phyloP scores from a whole-genome alignment of 2,113 vertebrate species.

The Emydura subglobosa region DNA sequence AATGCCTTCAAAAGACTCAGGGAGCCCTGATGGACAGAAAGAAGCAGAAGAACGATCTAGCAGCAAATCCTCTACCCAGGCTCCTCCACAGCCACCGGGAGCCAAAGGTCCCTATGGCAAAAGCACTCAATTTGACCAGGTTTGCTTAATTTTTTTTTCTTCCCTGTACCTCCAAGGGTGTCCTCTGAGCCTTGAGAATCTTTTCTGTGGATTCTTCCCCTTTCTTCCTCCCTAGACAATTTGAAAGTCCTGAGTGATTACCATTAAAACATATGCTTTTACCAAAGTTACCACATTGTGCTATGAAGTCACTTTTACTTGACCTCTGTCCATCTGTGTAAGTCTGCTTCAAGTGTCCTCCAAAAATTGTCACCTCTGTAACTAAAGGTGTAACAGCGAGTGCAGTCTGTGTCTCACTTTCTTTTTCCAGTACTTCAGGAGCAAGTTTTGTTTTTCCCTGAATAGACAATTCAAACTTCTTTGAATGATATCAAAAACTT shows the following conservation, averaged over 20 bases:
- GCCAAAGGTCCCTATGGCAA: conserved; percentile 83
- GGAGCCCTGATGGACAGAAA: conserved; percentile 84
- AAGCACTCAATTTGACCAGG: conserved; percentile 88
- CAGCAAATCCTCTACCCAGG: conserved; percentile 81
- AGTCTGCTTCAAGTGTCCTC: background rate
- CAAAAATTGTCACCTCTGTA: background rate
- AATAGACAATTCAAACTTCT: background rate
- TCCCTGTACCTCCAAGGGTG: background rate
- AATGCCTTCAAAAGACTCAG: conserved; percentile 80
- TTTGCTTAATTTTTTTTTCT: conserved; percentile 60
- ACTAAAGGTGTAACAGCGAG: background rate
- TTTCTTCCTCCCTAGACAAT: background rate
- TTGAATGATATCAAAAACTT: background rate
- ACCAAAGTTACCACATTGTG: background rate
- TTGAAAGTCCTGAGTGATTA: background rate
- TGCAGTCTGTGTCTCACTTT: background rate
- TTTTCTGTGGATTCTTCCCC: background rate
- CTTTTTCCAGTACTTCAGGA: background rate
- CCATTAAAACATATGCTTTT: background rate
- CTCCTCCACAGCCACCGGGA: conserved; percentile 75
- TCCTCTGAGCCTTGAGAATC: background rate
- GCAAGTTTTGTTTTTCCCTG: background rate
- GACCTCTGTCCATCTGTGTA: background rate
- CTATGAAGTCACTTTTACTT: background rate
- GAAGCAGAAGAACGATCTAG: conserved; percentile 84